Conservation (phyloP, 2,888 invertebrate species). For the Timema cristinae region DNA sequence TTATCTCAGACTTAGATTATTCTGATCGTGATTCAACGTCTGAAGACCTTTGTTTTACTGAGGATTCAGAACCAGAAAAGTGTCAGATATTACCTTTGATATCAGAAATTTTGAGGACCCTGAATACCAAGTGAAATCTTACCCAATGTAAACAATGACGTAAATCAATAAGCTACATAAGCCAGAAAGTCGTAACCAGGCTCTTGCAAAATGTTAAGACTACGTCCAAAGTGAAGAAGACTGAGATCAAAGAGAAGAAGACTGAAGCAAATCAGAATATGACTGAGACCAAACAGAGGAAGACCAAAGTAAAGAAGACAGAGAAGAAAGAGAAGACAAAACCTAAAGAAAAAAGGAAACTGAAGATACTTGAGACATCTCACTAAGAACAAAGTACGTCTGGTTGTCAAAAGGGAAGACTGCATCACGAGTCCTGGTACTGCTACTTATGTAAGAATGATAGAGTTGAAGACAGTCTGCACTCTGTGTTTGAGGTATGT, state of each 20-base stretch:
- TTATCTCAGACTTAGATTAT: background rate
- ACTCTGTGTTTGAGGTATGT: background rate
- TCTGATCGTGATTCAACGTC: conserved; percentile 6
- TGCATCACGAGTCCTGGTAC: background rate
- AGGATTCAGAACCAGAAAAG: background rate
- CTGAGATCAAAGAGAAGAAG: background rate
- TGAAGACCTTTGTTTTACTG: background rate
- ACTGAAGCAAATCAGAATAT: background rate
- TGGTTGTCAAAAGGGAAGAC: background rate
- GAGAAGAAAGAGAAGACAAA: background rate
- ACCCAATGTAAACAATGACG: background rate
- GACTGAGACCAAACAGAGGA: background rate
- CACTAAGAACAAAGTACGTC: background rate
- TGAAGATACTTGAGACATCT: background rate
- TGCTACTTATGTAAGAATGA: background rate
- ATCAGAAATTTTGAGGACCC: background rate
- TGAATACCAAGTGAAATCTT: background rate
- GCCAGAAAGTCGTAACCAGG: background rate
- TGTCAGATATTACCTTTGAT: background rate
- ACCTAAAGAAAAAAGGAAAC: background rate
- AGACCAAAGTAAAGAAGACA: background rate
- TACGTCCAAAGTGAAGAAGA: background rate
- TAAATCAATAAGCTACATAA: background rate
- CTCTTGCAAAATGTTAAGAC: background rate
- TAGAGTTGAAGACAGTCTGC: background rate